These are phyloP conservation scores for Lycaon pictus DNA, from an alignment of 2,113 vertebrate species.

Conservation along the genomic window DNA sequence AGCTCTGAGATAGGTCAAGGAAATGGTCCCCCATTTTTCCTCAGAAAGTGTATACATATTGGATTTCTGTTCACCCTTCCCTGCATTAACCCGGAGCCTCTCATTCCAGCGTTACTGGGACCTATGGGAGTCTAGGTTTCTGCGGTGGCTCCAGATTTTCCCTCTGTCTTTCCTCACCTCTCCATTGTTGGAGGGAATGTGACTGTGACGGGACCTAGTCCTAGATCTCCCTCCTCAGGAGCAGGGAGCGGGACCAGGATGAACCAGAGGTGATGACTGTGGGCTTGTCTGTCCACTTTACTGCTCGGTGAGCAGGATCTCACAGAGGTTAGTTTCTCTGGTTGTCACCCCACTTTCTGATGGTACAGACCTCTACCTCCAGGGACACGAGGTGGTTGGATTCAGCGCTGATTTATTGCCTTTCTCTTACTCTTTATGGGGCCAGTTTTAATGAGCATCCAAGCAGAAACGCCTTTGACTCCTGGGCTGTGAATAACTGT, in stretches of 20 bases:
- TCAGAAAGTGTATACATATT: neutral
- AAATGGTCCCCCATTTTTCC: neutral
- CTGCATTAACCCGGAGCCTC: neutral
- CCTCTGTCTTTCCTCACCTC: neutral
- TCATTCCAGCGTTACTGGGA: neutral
- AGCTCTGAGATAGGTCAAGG: neutral
- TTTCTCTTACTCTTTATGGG: conserved; percentile 12
- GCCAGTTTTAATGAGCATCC: conserved; percentile 35
- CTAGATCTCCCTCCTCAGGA: neutral
- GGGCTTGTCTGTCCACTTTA: neutral
- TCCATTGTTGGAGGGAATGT: neutral
- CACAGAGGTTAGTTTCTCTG: neutral
- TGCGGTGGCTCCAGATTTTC: neutral
- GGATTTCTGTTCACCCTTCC: neutral
- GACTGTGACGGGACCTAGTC: neutral
- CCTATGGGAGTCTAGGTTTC: neutral
- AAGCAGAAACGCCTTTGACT: conserved; percentile 61
- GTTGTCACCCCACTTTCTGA: neutral
- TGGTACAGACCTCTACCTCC: neutral
- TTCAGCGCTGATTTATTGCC: neutral
- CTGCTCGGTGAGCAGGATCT: neutral
- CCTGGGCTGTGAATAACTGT: conserved; percentile 40
- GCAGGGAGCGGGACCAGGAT: neutral
- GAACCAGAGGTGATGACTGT: neutral
- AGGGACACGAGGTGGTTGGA: neutral